phyloP scores from a whole-genome alignment of 2,888 invertebrate species.

The Idaea biselata region DNA sequence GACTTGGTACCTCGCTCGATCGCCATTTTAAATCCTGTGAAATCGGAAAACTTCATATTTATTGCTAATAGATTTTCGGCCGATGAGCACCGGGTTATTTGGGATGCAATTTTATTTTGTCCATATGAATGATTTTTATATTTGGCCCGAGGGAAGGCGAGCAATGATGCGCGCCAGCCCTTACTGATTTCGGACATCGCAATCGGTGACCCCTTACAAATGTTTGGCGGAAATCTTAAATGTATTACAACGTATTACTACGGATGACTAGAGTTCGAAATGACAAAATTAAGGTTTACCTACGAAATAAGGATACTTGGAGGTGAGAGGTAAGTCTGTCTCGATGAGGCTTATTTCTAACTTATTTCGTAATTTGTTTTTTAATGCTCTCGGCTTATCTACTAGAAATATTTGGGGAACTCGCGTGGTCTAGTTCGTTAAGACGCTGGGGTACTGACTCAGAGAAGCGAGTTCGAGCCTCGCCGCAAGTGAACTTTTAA shows the following conservation, averaged over 20 bases:
- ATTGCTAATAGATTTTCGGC: conserved; percentile 80
- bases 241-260: conserved; percentile 45
- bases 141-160: conserved; percentile 63
- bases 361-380: no score
- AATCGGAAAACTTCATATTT: conserved; percentile 81
- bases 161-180: conserved; percentile 50
- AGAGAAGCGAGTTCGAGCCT: no score
- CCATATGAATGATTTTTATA: conserved; percentile 80
- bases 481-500: no score
- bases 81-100: conserved; percentile 76
- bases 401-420: no score
- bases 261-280: conserved; percentile 45
- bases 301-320: no score
- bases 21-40: conserved; percentile 74
- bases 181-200: conserved; percentile 64
- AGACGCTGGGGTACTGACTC: no score
- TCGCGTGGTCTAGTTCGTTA: no score
- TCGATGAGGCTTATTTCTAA: no score
- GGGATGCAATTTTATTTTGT: conserved; percentile 80
- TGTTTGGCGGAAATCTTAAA: conserved; percentile 43
- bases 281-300: conserved; percentile 19
- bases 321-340: no score
- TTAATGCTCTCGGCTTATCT: no score
- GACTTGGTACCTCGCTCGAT: conserved; percentile 36
- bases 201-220: conserved; percentile 52